Conservation (phyloP, 2,797 vertebrate species). For the Xiphorhynchus erythropygius region DNA sequence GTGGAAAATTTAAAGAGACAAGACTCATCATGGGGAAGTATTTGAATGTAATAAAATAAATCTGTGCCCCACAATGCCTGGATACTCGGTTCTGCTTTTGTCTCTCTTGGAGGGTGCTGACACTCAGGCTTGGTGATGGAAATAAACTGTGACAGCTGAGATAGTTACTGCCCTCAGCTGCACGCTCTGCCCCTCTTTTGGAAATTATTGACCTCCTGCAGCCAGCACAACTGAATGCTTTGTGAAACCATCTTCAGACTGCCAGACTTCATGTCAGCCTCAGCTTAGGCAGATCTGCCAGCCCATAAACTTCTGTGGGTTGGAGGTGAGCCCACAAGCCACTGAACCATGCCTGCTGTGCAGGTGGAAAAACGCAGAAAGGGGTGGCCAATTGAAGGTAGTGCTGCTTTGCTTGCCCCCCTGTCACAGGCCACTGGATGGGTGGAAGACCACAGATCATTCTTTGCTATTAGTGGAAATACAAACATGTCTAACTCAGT, state of each 20-base stretch:
- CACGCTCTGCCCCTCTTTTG: background rate
- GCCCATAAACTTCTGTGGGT: background rate
- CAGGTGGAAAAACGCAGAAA: constrained; percentile 20
- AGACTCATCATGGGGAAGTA: background rate
- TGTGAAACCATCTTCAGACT: background rate
- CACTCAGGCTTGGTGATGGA: constrained; percentile 6
- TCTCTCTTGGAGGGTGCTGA: constrained; percentile 35
- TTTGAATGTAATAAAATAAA: constrained; percentile 56
- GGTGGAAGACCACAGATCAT: background rate
- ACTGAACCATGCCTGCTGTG: background rate
- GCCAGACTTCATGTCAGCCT: background rate
- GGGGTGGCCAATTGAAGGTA: background rate
- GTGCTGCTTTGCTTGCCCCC: background rate
- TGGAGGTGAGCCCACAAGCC: background rate
- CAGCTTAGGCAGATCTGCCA: rapidly evolving
- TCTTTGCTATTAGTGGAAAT: background rate
- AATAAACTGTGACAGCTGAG: constrained; percentile 28
- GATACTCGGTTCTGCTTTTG: background rate
- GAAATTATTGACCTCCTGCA: constrained; percentile 49
- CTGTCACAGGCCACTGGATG: rapidly evolving
- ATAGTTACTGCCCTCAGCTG: constrained; percentile 36
- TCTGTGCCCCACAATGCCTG: background rate
- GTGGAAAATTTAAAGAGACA: constrained; percentile 53
- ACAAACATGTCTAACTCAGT: background rate
- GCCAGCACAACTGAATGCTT: constrained; percentile 12